Conservation (phyloP, 2,888 invertebrate species). For the Aphrophora alni region DNA sequence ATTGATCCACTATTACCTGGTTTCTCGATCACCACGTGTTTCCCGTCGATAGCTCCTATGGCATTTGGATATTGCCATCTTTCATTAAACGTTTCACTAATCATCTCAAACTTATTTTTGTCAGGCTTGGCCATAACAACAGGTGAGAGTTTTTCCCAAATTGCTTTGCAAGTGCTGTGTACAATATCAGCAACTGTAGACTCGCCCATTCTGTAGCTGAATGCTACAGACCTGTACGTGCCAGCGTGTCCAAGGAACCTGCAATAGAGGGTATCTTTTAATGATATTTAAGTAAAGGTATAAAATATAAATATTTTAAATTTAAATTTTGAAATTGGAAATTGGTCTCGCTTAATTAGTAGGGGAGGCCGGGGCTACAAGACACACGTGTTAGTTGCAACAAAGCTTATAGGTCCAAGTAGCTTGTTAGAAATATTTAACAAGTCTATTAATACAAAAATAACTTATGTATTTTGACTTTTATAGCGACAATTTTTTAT, state of each 20-base stretch:
- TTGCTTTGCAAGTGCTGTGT: slow-evolving; percentile 10
- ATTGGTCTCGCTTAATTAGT: too few species aligned
- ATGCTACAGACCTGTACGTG: slow-evolving; percentile 17
- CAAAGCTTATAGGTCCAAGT: background rate
- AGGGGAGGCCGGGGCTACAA: too few species aligned
- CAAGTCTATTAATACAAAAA: background rate
- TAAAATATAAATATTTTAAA: too few species aligned
- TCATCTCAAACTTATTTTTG: background rate
- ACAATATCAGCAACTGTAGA: background rate
- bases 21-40: background rate
- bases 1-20: background rate
- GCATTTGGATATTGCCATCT: slow-evolving; percentile 6
- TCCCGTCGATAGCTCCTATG: background rate
- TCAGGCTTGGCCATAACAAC: background rate
- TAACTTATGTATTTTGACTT: slow-evolving; percentile 9
- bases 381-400: too few species aligned
- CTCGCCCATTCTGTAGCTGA: slow-evolving; percentile 21
- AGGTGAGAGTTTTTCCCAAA: slow-evolving; percentile 10
- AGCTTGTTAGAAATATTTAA: too few species aligned
- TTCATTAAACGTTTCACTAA: background rate
- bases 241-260: background rate
- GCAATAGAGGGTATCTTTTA: background rate
- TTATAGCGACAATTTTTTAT: too few species aligned
- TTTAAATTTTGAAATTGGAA: too few species aligned
- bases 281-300: background rate